These are phyloP conservation scores for Heterocephalus glaber DNA, from an alignment of 2,113 vertebrate genomes.

Conservation along the genomic window DNA sequence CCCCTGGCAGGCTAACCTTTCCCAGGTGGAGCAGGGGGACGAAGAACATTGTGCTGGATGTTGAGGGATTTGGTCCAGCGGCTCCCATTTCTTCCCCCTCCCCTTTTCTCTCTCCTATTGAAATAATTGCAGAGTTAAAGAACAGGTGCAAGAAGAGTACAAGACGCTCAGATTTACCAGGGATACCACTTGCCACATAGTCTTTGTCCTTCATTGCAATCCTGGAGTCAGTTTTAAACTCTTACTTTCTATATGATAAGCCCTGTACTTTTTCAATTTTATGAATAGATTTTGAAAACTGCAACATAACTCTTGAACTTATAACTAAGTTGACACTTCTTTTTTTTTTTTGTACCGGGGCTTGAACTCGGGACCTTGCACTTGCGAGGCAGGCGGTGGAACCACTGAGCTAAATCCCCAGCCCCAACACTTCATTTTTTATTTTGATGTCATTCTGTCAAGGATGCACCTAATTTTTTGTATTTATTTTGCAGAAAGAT, in stretches of 20 bases:
- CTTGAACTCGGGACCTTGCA: too few relatives aligned
- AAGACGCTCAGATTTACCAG: background rate
- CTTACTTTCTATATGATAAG: background rate
- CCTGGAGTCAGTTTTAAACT: background rate
- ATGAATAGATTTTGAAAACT: background rate
- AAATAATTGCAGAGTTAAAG: background rate
- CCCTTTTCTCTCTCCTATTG: background rate
- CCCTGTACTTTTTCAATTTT: background rate
- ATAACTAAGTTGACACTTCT: background rate
- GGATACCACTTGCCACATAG: background rate
- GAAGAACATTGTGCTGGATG: background rate
- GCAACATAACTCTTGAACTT: background rate
- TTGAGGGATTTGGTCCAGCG: background rate
- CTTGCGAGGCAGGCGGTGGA: too few relatives aligned
- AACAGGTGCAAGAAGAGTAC: background rate
- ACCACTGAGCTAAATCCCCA: too few relatives aligned
- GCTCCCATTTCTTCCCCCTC: background rate
- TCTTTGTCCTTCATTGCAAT: background rate
- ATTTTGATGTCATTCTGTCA: background rate
- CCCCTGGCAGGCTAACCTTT: background rate
- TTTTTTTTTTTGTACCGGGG: background rate
- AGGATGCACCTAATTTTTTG: background rate
- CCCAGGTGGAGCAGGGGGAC: too few relatives aligned
- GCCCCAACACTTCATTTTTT: background rate
- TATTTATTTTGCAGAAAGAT: conserved; percentile 87